phyloP scores from a whole-genome alignment of 2,113 vertebrate genomes.

The Salvator merianae region DNA sequence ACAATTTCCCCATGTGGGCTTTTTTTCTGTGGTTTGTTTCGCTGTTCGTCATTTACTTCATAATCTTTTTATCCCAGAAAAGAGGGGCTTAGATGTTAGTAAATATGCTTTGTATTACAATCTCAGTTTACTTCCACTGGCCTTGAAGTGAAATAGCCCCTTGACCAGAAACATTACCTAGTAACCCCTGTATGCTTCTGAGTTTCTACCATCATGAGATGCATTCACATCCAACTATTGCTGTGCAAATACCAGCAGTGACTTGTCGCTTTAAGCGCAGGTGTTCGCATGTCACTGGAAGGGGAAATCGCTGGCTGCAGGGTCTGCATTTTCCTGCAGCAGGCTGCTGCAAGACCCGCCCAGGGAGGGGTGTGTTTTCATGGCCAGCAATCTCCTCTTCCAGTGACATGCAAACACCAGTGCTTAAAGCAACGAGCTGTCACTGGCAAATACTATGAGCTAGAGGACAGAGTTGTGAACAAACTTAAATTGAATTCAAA shows the following conservation, averaged over 20 bases:
- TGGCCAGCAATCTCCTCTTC: too few species aligned
- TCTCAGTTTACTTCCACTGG: not conserved
- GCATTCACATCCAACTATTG: not conserved
- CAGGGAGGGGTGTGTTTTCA: too few species aligned
- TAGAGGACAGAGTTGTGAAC: too few species aligned
- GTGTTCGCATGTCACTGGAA: too few species aligned
- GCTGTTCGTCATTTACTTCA: not conserved
- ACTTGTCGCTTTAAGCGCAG: too few species aligned
- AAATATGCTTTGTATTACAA: not conserved
- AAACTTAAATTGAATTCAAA: not conserved
- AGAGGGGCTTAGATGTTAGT: not conserved
- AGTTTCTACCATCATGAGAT: not conserved
- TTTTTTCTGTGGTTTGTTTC: not conserved
- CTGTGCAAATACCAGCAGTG: too few species aligned
- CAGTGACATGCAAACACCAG: too few species aligned
- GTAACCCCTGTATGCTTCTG: not conserved
- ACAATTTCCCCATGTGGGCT: not conserved
- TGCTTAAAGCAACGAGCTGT: too few species aligned
- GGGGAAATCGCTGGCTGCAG: too few species aligned
- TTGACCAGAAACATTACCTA: not conserved
- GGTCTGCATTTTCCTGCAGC: too few species aligned
- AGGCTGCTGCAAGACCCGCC: too few species aligned
- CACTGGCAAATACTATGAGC: not conserved
- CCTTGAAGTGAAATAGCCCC: too few species aligned
- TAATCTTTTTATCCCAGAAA: not conserved